Evolutionary conservation across 1,140 invertebrate genomes (phyloP).

Genomic region (Heterodera carotae): DNA sequence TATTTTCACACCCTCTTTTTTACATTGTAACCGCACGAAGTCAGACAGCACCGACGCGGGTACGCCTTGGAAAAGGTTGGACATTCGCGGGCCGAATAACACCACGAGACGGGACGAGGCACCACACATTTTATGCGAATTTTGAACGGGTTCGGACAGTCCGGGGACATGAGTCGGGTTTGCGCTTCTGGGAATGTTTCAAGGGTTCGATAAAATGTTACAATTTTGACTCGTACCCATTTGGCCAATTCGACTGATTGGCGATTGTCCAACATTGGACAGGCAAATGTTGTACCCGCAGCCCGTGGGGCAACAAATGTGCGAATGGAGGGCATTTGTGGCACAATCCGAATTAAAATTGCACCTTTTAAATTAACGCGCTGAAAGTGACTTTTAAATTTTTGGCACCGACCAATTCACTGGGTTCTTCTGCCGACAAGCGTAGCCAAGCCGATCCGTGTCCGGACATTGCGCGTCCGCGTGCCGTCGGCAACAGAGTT

Average conservation of each 20-base stretch:
- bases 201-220: background rate
- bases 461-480: background rate
- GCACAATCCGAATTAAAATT: constrained; percentile 32
- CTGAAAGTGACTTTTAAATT: background rate
- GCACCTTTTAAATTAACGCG: constrained; percentile 18
- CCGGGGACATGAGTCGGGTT: background rate
- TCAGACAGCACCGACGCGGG: constrained; percentile 33
- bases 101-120: constrained; percentile 26
- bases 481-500: background rate
- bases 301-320: constrained; percentile 38
- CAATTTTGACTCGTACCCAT: background rate
- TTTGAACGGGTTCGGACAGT: constrained; percentile 27
- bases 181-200: background rate
- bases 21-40: constrained; percentile 37
- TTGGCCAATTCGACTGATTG: constrained; percentile 17
- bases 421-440: constrained; percentile 31
- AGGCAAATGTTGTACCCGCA: constrained; percentile 35
- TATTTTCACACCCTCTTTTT: background rate
- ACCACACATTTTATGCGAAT: constrained; percentile 33
- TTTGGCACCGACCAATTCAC: constrained; percentile 32
- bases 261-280: constrained; percentile 22
- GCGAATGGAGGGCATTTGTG: constrained; percentile 26
- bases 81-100: constrained; percentile 23
- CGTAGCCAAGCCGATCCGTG: constrained; percentile 20
- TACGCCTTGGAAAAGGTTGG: constrained; percentile 23